Conservation (phyloP, 2,797 vertebrate genomes). For the Hemitrygon akajei region DNA sequence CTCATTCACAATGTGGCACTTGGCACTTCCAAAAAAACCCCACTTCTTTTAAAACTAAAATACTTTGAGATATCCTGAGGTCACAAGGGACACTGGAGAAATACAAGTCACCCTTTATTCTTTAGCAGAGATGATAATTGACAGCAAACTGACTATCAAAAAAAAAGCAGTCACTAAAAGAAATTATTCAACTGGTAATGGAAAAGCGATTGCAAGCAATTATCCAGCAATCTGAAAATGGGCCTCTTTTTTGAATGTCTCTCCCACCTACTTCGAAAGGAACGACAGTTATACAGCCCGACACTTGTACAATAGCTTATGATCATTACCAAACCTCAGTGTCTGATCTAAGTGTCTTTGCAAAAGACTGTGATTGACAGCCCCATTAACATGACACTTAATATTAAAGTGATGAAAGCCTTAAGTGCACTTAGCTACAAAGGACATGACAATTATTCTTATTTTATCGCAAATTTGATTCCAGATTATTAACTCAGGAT, state of each 20-base stretch:
- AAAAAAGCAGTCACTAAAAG: not conserved
- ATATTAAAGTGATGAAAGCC: slow-evolving; percentile 37
- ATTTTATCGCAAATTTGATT: slow-evolving; percentile 29
- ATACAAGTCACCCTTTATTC: not conserved
- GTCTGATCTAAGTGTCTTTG: slow-evolving; percentile 33
- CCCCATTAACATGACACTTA: slow-evolving; percentile 35
- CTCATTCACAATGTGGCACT: not conserved
- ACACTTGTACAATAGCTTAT: not conserved
- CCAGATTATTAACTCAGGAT: slow-evolving; percentile 34
- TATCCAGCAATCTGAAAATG: slow-evolving; percentile 20
- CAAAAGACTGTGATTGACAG: slow-evolving; percentile 26
- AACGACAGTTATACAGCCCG: not conserved
- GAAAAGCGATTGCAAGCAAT: slow-evolving; percentile 26
- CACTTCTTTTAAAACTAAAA: not conserved
- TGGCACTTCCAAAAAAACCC: not conserved
- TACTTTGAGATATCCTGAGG: not conserved
- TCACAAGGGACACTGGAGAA: not conserved
- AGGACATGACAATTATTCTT: slow-evolving; percentile 36
- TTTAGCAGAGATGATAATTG: slow-evolving; percentile 5
- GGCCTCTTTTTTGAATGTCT: not conserved
- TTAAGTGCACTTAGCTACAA: slow-evolving; percentile 35
- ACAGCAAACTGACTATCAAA: not conserved
- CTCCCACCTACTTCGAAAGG: not conserved
- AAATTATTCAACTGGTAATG: slow-evolving; percentile 2
- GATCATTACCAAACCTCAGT: slow-evolving; percentile 4